phyloP scores from a whole-genome alignment of 2,888 invertebrate genomes.

The Drosophila kokeensis region DNA sequence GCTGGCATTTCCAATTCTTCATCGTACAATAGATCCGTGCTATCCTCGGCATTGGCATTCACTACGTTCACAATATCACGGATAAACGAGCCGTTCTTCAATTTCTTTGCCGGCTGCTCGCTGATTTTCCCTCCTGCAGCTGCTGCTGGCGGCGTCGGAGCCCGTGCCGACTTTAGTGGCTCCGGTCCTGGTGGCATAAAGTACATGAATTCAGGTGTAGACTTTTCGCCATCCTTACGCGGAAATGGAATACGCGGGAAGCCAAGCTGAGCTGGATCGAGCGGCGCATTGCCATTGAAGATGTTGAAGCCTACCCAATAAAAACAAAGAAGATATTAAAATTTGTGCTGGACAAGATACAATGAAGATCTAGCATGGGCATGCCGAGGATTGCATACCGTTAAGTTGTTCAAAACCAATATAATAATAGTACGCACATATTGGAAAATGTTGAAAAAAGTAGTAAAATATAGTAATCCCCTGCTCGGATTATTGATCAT shows the following conservation, averaged over 20 bases:
- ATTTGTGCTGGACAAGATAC: not conserved
- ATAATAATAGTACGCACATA: too few relatives aligned
- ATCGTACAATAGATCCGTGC: conserved; percentile 56
- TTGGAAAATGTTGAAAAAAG: too few relatives aligned
- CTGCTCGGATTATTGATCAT: not conserved
- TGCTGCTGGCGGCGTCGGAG: not conserved
- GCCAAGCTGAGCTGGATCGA: conserved; percentile 50
- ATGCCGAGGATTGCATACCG: not conserved
- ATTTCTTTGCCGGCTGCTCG: conserved; percentile 50
- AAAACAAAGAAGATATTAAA: not conserved
- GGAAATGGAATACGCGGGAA: conserved; percentile 50
- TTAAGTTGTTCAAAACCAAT: not conserved
- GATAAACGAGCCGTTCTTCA: conserved; percentile 24
- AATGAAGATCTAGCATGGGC: not conserved
- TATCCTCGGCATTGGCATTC: conserved; percentile 51
- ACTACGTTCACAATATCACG: not conserved
- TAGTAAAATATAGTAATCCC: too few relatives aligned
- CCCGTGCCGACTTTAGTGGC: not conserved
- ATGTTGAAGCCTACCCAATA: conserved; percentile 79
- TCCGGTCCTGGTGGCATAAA: conserved; percentile 19
- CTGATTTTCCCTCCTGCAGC: not conserved
- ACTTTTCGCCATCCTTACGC: conserved; percentile 40
- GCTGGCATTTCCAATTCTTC: conserved; percentile 21
- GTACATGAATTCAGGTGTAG: conserved; percentile 55
- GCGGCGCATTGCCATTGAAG: conserved; percentile 65